Conservation (phyloP, 2,113 vertebrate genomes). For the Microcebus ravelobensis region DNA sequence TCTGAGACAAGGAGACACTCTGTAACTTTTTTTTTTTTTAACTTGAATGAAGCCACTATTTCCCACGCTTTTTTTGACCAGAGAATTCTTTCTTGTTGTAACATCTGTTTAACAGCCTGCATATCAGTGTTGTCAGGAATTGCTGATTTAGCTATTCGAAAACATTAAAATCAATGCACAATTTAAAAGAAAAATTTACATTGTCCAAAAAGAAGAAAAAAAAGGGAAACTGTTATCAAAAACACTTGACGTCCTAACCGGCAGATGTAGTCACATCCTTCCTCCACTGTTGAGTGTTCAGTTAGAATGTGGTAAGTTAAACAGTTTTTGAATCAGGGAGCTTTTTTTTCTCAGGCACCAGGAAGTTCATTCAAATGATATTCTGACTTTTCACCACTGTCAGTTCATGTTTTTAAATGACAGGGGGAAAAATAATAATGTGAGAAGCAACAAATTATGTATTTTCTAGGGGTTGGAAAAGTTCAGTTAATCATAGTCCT, state of each 20-base stretch:
- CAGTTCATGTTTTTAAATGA: conserved; percentile 45
- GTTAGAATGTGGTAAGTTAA: neutral
- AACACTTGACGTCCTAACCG: neutral
- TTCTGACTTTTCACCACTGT: neutral
- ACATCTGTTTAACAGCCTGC: conserved; percentile 7
- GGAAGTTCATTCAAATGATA: conserved; percentile 41
- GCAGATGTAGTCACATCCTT: neutral
- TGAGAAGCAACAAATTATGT: conserved; percentile 29
- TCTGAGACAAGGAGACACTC: neutral
- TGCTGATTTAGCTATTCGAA: conserved; percentile 10
- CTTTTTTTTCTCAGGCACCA: neutral
- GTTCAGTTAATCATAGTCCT: conserved; percentile 1
- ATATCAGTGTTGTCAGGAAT: neutral
- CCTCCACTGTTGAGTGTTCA: neutral
- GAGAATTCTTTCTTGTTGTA: neutral
- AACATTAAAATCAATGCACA: neutral
- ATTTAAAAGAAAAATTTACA: conserved; percentile 30
- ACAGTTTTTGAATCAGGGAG: neutral
- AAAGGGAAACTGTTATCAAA: neutral
- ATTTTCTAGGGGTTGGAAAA: conserved; percentile 21
- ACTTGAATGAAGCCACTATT: neutral
- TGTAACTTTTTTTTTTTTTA: neutral
- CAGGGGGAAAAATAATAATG: neutral
- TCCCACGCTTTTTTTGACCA: neutral
- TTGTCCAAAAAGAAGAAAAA: neutral